Base-by-base conservation (phyloP, 2,888 invertebrate genomes). In the Microplitis deprimator region DNA sequence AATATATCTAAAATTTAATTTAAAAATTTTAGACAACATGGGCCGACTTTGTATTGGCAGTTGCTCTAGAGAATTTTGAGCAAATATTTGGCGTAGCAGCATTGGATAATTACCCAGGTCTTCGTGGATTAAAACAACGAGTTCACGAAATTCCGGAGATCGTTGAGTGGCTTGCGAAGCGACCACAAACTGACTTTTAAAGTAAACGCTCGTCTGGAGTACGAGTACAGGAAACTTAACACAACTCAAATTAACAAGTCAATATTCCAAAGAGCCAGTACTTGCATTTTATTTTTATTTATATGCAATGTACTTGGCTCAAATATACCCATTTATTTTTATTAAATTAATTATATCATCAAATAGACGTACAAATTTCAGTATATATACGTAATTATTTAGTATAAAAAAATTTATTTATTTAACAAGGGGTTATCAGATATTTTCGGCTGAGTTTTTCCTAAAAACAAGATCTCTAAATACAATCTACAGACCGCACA, bases 1-100 rank as follows among this genome's bases (percentile, higher is more conserved):
- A 4, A 29, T 29, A 29, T 29, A 29, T 29, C 4, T 0, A 29
- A 29, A 29, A 29, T 29, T 29, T 3, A 29, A 29, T 29, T 6
- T 8, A 50, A 59, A 38, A 20, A 72, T 16, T 73, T 65, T 89
- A 93, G 92, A 89, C 93, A 65, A 92, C 93, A 71, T 93, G 93
- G 92, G 91, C 92, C 39, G 93, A 93, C 82, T 91, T 93, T 76
- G 91, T 91, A 1, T 91, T 93, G 82, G 91, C 92, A 29, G 92
- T 91, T 41, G 92, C 91, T 0, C 85, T 92, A 67, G 92, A 92
- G 80, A 91, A 91, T 84, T 92, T 92, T 85, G 91, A 92, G 82
- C 89, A 90, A 69, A 91, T 91, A 81, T 91, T 92, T 81, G 92
- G 92, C 1, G 89, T 90, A 79, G 85, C 90, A 1, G 90, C 92